Percentiles rank a stretch among this genome's conserved stretches.
Conservation (phyloP, 2,113 vertebrate species). For the Crypturellus undulatus region DNA sequence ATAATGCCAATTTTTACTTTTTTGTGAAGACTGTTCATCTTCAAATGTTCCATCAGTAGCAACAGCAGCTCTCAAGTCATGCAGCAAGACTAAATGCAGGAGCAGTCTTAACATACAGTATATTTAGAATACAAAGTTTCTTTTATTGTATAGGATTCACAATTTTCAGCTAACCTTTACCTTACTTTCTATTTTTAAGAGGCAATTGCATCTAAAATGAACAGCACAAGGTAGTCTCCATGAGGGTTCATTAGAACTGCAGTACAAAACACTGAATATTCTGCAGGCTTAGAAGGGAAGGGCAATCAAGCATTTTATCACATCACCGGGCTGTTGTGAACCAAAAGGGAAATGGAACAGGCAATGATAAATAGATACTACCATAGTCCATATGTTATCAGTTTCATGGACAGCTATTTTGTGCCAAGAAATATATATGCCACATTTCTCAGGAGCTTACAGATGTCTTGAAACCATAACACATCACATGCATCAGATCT, state of each 20-base stretch:
- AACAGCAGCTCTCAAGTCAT: background rate
- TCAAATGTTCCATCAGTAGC: background rate
- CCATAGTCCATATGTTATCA: accelerated
- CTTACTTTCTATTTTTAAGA: background rate
- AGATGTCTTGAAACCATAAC: background rate
- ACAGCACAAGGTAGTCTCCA: background rate
- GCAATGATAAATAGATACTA: background rate
- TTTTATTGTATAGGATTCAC: too few relatives aligned
- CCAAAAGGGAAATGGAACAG: background rate
- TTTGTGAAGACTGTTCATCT: too few relatives aligned
- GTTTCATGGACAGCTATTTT: background rate
- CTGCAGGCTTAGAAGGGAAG: background rate
- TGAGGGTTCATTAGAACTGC: background rate
- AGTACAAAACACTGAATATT: background rate
- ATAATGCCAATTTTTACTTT: too few relatives aligned
- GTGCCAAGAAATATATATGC: background rate
- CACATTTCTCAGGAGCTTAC: background rate
- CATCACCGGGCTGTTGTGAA: accelerated
- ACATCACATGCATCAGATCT: too few relatives aligned
- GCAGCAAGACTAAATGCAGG: background rate
- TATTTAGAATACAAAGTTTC: background rate
- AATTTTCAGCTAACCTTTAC: background rate
- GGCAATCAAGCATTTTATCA: accelerated
- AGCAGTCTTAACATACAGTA: background rate
- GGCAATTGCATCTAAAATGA: background rate